Evolutionary conservation across 2,797 vertebrate species (phyloP), one percentile per base, ranked within the genome.

Genomic region (Glossophaga mutica): DNA sequence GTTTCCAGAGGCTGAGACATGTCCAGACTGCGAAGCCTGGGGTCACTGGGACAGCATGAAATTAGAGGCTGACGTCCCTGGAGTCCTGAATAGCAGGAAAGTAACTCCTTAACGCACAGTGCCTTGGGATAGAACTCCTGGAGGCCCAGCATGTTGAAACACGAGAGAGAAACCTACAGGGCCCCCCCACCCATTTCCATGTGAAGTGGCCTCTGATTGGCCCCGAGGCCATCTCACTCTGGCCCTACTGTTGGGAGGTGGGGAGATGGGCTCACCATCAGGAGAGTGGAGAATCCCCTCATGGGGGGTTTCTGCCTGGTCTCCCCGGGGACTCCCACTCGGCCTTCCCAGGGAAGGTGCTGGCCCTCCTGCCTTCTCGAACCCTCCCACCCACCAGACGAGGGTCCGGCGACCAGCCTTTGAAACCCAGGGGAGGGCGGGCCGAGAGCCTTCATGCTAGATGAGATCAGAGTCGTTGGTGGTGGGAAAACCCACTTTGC

Each of bases 371-470:
- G 24, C 32, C 16, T 22, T 71, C 29, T 29, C 11, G 32, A 24
- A 44, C 5, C 52, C 12, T 59, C 42, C 4, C 0, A 19, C 62
- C 5, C 6, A 2, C n/a, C 10, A 48, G 14, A 4, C 29, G 10
- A 65, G n/a, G 39, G 62, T 70, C 29, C 14, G 48, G 68, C 22
- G 42, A 88, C 59, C 32, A 34, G 70, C 16, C 3, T 3, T 2
- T 5, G 44, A 37, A 5, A 9, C 10, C 15, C 6, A 3, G 44
- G 42, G 44, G n/a, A 19, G 67, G 39, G 5, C n/a, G 7, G 9
- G 7, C 2, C 0, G 4, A 52, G 50, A 50, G 65, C 21, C 37
- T 62, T 42, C 18, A 4, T 0, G 3, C 18, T 5, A 0, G 21
- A 1, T 19, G 65, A 34, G 4, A 7, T 0, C 24, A 74, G 2